Conservation (phyloP, 2,113 vertebrate species). For the Numida meleagris region DNA sequence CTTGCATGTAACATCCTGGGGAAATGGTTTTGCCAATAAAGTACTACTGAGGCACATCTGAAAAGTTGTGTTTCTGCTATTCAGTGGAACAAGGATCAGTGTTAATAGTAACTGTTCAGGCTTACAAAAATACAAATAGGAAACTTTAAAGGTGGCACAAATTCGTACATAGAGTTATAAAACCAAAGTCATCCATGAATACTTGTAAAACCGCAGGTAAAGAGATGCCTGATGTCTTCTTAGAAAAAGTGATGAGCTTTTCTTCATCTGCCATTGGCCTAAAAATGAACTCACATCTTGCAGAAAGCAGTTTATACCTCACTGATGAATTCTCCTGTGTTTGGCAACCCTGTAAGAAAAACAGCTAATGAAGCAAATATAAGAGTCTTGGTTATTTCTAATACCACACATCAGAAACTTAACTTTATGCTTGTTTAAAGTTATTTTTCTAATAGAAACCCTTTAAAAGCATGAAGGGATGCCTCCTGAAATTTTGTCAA, state of each 20-base stretch:
- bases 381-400: neutral
- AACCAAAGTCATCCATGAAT: neutral
- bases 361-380: conserved; percentile 33
- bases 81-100: neutral
- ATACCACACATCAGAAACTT: neutral
- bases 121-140: neutral
- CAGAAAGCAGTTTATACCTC: neutral
- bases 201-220: conserved; percentile 22
- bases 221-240: neutral
- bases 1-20: neutral
- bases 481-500: neutral
- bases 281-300: conserved; percentile 39
- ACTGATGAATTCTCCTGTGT: conserved; percentile 5
- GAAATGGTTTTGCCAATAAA: neutral
- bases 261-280: conserved; percentile 32
- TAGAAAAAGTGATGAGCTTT: conserved; percentile 30
- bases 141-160: neutral
- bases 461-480: neutral
- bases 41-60: neutral
- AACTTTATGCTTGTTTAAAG: neutral
- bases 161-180: neutral
- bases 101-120: neutral
- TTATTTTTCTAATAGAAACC: neutral
- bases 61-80: neutral
- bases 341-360: conserved; percentile 22